phyloP scores from a whole-genome alignment of 2,888 invertebrate genomes.

The Agelastica alni region DNA sequence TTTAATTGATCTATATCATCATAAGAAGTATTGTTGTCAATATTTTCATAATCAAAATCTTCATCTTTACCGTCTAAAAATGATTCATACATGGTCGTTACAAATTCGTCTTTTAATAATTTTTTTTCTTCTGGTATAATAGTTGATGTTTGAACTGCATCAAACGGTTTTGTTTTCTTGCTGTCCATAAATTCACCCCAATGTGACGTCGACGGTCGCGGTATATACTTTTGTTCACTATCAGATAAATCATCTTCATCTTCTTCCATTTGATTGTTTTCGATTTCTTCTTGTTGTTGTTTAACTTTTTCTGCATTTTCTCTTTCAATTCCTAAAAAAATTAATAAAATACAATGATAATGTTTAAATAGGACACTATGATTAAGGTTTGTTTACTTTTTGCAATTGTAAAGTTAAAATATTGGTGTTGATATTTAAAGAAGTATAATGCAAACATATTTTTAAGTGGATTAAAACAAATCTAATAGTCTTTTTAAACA shows the following conservation, averaged over 20 bases:
- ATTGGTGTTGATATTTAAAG: no score
- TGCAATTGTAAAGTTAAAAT: no score
- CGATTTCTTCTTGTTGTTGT: conserved; percentile 65
- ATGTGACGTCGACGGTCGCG: conserved; percentile 37
- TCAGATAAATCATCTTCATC: conserved; percentile 39
- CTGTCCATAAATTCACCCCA: conserved; percentile 49
- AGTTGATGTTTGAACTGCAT: conserved; percentile 23
- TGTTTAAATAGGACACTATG: no score
- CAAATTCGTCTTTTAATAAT: conserved; percentile 78
- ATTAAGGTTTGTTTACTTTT: no score
- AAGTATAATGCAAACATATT: no score
- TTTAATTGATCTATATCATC: conserved; percentile 74
- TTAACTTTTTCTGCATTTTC: conserved; percentile 67
- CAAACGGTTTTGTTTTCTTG: conserved; percentile 36
- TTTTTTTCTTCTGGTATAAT: conserved; percentile 61
- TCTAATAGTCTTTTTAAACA: no score
- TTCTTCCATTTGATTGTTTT: conserved; percentile 60
- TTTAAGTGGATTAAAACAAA: no score
- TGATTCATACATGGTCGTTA: conserved; percentile 81
- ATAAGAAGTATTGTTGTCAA: conserved; percentile 81
- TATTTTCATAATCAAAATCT: conserved; percentile 80
- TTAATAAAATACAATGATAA: neutral
- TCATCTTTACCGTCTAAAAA: conserved; percentile 82
- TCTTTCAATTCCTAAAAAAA: conserved; percentile 63
- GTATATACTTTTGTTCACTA: conserved; percentile 33